Percentiles rank a stretch among this genome's conserved stretches.
Evolutionary conservation across 2,113 vertebrate species (phyloP).

Genomic region (Pipa parva): DNA sequence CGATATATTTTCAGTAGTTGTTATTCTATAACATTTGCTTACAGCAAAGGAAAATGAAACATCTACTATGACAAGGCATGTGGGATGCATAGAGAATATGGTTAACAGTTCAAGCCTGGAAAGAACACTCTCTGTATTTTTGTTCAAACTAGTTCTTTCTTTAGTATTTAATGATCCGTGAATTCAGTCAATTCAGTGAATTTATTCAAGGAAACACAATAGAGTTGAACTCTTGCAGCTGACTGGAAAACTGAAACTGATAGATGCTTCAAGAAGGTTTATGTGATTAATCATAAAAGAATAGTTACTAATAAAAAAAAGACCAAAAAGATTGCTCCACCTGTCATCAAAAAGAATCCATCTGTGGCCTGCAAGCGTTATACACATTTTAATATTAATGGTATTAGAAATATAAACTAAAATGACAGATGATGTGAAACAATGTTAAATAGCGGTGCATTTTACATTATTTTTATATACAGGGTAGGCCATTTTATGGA

Average conservation of each 20-base stretch:
- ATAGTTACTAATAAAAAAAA: conserved; percentile 1
- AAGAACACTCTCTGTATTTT: background rate
- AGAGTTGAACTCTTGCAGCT: conserved; percentile 35
- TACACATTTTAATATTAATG: conserved; percentile 3
- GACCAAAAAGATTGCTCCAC: background rate
- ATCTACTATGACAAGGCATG: background rate
- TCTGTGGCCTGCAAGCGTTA: background rate
- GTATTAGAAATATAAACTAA: background rate
- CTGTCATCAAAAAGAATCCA: background rate
- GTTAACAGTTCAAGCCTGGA: background rate
- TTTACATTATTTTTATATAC: no score
- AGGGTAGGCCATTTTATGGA: no score
- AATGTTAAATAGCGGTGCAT: no score
- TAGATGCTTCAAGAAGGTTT: conserved; percentile 31
- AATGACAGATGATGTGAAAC: background rate
- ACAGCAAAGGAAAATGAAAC: background rate
- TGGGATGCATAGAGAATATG: background rate
- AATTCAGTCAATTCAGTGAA: conserved; percentile 34
- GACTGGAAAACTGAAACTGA: conserved; percentile 44
- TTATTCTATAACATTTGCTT: background rate
- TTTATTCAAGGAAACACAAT: conserved; percentile 40
- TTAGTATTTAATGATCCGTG: conserved; percentile 30
- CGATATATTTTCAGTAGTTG: background rate
- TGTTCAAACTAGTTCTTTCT: conserved; percentile 10
- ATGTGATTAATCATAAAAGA: conserved; percentile 39